These are phyloP conservation scores for Semaprochilodus insignis DNA, from an alignment of 2,797 vertebrate species.

Conservation along the genomic window DNA sequence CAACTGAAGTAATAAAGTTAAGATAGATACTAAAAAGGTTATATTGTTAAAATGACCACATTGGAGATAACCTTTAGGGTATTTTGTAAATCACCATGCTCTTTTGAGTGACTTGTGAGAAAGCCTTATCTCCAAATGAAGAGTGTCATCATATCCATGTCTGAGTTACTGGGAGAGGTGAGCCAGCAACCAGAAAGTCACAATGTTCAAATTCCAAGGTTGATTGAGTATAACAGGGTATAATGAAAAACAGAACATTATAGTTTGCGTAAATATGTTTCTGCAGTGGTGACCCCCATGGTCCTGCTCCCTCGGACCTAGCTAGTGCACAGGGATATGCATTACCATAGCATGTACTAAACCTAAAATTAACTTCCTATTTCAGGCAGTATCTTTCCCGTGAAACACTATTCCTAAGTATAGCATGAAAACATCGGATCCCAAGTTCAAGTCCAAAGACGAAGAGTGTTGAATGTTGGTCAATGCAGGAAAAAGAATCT, in stretches of 20 bases:
- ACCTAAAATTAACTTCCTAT: constrained; percentile 74
- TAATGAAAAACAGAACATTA: too few relatives aligned
- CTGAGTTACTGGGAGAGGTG: too few relatives aligned
- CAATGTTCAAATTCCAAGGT: too few relatives aligned
- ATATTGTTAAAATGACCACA: neutral
- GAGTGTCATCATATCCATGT: too few relatives aligned
- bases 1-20: neutral
- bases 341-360: constrained; percentile 69
- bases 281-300: neutral
- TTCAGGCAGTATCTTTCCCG: constrained; percentile 65
- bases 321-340: constrained; percentile 59
- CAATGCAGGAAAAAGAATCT: constrained; percentile 30
- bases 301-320: constrained; percentile 49
- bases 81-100: neutral
- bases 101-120: neutral
- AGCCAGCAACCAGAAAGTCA: too few relatives aligned
- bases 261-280: too few relatives aligned
- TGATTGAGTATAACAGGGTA: too few relatives aligned
- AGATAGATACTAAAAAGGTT: too few relatives aligned
- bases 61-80: too few relatives aligned
- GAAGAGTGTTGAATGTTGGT: constrained; percentile 41
- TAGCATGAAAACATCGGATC: constrained; percentile 72
- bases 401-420: constrained; percentile 75
- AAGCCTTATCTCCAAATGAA: neutral
- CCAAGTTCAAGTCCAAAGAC: constrained; percentile 66